phyloP scores from a whole-genome alignment of 2,113 vertebrate species.

The Semicossyphus pulcher region DNA sequence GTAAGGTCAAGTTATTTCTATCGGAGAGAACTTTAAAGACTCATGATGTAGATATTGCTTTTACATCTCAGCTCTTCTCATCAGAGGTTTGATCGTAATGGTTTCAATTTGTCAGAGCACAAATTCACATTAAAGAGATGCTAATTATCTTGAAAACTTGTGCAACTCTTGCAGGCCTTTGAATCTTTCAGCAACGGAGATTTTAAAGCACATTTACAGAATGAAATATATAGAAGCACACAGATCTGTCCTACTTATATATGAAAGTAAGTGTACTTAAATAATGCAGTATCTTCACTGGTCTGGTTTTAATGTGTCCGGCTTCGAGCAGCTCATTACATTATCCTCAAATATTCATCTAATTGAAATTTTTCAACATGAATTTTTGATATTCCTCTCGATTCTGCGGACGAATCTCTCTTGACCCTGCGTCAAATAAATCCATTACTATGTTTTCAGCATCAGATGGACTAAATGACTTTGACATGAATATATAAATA shows the following conservation, averaged over 20 bases:
- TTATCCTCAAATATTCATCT: not conserved
- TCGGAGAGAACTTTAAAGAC: not conserved
- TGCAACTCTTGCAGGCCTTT: not conserved
- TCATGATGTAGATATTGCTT: not conserved
- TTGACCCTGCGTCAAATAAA: not conserved
- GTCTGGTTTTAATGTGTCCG: not conserved
- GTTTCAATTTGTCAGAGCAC: not conserved
- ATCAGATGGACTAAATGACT: constrained; percentile 28
- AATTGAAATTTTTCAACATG: not conserved
- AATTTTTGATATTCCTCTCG: not conserved
- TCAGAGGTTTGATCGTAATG: not conserved
- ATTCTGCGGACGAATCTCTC: not conserved
- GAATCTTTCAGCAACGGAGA: not conserved
- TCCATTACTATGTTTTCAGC: constrained; percentile 2
- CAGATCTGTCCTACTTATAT: not conserved
- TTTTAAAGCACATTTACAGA: not conserved
- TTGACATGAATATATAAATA: constrained; percentile 48
- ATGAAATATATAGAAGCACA: not conserved
- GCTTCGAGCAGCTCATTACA: not conserved
- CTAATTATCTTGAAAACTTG: not conserved
- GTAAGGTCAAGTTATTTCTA: constrained; percentile 8
- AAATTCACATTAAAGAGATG: not conserved
- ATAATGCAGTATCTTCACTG: not conserved
- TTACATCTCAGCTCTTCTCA: not conserved
- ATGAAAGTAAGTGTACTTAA: not conserved